phyloP scores from a whole-genome alignment of 2,113 vertebrate species.

The Pelobates fuscus region DNA sequence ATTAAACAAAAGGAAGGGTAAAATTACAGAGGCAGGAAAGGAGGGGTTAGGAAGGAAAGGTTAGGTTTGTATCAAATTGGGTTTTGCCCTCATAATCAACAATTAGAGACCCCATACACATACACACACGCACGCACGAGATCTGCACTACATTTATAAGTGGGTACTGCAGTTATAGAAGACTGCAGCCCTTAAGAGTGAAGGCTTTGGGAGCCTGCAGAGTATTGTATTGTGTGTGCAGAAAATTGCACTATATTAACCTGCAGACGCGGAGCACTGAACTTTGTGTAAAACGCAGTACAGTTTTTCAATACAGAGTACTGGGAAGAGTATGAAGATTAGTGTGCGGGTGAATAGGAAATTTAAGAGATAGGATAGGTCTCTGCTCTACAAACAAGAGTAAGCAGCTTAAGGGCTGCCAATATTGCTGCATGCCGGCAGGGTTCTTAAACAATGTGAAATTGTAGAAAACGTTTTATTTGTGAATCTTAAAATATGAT shows the following conservation, averaged over 20 bases:
- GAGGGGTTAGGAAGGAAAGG: conserved; percentile 1
- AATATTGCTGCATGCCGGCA: no score
- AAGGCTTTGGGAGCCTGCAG: conserved; percentile 33
- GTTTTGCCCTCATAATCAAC: conserved; percentile 15
- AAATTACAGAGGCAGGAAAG: conserved; percentile 36
- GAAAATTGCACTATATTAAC: conserved; percentile 27
- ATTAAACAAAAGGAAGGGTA: conserved; percentile 23
- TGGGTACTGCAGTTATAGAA: conserved; percentile 16
- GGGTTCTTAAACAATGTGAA: no score
- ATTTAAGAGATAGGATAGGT: no score
- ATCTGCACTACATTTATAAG: conserved; percentile 9
- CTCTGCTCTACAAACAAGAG: no score
- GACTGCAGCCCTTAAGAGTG: conserved; percentile 22
- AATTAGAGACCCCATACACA: conserved; percentile 30
- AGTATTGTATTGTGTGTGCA: conserved; percentile 36
- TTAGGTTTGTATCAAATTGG: conserved; percentile 38
- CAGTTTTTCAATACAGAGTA: background rate
- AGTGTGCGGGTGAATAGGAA: no score
- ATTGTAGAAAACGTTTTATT: no score
- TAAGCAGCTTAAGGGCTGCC: no score
- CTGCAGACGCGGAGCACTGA: conserved; percentile 9
- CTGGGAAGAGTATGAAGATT: background rate
- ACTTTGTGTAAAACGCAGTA: background rate
- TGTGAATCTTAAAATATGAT: no score
- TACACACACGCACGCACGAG: conserved; percentile 23